Conservation (phyloP, 1,140 invertebrate species). For the Potamilus streckersoni region DNA sequence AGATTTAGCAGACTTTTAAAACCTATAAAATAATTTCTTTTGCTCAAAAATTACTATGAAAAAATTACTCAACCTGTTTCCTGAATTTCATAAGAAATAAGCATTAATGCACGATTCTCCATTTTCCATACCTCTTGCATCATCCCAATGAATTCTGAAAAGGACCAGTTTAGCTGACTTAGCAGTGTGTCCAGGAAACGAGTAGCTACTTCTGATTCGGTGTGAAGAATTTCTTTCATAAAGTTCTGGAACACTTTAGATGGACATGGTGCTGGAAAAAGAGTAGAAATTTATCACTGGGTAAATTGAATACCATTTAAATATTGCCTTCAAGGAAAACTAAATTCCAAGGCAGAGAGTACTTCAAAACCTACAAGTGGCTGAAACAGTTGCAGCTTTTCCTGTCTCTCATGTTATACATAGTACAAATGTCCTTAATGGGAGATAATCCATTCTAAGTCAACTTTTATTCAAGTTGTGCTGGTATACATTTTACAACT, state of each 20-base stretch:
- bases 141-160: constrained; percentile 88
- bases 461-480: too few species aligned
- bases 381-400: too few species aligned
- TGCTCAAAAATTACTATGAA: neutral
- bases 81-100: neutral
- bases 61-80: neutral
- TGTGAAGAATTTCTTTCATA: constrained; percentile 70
- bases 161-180: constrained; percentile 89
- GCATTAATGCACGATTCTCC: neutral
- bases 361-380: too few species aligned
- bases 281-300: neutral
- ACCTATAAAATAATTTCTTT: neutral
- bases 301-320: neutral
- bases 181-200: constrained; percentile 83
- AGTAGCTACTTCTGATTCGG: constrained; percentile 71
- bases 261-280: constrained; percentile 75
- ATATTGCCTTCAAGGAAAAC: neutral
- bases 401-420: too few species aligned
- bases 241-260: constrained; percentile 73
- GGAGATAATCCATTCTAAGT: too few species aligned
- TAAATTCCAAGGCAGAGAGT: too few species aligned
- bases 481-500: too few species aligned
- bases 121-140: constrained; percentile 79
- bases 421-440: too few species aligned
- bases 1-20: neutral